phyloP scores from a whole-genome alignment of 2,113 vertebrate species.

The Neodon shergylaensis region DNA sequence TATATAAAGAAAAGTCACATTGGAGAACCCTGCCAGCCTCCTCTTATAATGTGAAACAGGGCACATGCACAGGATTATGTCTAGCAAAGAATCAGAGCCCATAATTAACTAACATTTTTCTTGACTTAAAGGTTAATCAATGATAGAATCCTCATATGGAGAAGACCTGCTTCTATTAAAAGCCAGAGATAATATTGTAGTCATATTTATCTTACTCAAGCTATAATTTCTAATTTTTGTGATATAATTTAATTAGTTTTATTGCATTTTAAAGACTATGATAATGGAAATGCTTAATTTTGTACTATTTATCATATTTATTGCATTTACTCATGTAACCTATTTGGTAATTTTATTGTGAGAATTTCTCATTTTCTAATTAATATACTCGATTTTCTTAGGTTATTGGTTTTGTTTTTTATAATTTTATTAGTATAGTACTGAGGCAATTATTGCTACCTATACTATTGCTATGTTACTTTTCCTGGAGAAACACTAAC shows the following conservation, averaged over 20 bases:
- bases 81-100: not conserved
- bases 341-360: not conserved
- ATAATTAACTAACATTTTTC: not conserved
- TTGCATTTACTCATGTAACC: not conserved
- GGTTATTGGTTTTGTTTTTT: not conserved
- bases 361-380: conserved; percentile 29
- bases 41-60: not conserved
- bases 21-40: not conserved
- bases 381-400: not conserved
- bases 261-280: not conserved
- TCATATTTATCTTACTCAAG: not conserved
- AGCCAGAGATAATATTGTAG: not conserved
- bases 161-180: not conserved
- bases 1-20: not conserved
- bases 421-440: not conserved
- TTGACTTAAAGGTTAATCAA: not conserved
- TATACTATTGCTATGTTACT: not conserved
- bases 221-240: not conserved
- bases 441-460: conserved; percentile 9
- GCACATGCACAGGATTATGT: not conserved
- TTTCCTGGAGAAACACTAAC: not conserved
- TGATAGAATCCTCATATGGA: not conserved
- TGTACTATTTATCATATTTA: not conserved
- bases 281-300: not conserved
- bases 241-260: not conserved